These are phyloP conservation scores for Mycalesis mineus DNA, from an alignment of 2,888 invertebrate species.

Conservation along the genomic window DNA sequence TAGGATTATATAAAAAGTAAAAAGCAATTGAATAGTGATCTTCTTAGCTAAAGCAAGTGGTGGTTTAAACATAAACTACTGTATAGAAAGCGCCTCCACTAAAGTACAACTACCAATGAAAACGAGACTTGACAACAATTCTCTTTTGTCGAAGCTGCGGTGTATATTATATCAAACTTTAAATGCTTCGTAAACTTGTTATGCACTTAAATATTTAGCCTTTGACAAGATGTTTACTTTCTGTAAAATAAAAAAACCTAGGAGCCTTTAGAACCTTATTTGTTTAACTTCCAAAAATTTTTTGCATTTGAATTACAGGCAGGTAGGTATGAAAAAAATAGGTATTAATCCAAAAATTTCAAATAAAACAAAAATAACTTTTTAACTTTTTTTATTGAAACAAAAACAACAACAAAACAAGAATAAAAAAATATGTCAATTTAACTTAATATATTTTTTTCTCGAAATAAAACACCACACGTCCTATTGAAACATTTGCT, in stretches of 20 bases:
- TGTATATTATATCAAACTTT: neutral
- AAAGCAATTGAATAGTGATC: neutral
- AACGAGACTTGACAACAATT: constrained; percentile 7
- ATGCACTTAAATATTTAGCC: neutral
- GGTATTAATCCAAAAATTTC: no score
- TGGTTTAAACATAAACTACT: neutral
- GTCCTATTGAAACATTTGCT: no score
- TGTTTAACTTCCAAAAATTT: no score
- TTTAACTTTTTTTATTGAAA: no score
- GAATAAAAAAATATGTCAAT: no score
- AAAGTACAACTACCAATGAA: neutral
- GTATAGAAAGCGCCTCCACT: neutral
- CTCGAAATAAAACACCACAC: no score
- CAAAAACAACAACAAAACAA: no score
- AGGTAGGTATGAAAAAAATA: no score
- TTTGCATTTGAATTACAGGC: neutral
- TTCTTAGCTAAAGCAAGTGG: neutral
- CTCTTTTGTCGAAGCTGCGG: neutral
- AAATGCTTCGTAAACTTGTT: neutral
- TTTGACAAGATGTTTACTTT: neutral
- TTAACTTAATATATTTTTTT: no score
- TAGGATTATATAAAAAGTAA: no score
- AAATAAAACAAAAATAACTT: no score
- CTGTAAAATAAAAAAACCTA: neutral
- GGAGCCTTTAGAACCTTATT: no score